These are phyloP conservation scores for Sturnus vulgaris DNA, from an alignment of 2,113 vertebrate genomes.

Conservation along the genomic window DNA sequence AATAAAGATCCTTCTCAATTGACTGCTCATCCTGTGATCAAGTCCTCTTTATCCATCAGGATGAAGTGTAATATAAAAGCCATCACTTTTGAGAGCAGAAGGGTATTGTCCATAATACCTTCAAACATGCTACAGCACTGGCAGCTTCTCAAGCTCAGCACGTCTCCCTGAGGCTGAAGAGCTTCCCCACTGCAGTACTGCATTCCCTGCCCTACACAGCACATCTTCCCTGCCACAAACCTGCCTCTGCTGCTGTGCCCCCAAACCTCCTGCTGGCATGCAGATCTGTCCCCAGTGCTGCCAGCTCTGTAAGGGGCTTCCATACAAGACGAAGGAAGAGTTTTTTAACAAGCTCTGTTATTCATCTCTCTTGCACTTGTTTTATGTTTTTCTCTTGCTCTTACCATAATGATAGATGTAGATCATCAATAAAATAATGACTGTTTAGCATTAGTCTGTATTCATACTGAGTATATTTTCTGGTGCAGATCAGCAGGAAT, in stretches of 20 bases:
- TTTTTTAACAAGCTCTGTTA: neutral
- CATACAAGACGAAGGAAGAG: neutral
- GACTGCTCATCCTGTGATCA: neutral
- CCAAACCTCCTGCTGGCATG: neutral
- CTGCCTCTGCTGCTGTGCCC: neutral
- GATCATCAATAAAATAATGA: neutral
- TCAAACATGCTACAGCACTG: neutral
- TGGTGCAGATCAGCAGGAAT: neutral
- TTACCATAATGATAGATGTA: neutral
- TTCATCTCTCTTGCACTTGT: neutral
- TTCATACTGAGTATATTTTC: neutral
- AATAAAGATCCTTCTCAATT: neutral
- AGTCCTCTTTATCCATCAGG: neutral
- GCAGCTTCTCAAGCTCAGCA: neutral
- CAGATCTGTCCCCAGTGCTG: neutral
- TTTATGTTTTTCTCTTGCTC: neutral
- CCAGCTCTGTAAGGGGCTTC: neutral
- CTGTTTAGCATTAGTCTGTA: neutral
- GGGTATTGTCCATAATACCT: neutral
- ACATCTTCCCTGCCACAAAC: neutral
- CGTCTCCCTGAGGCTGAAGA: neutral
- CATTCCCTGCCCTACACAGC: neutral
- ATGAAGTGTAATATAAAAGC: neutral
- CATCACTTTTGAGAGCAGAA: neutral
- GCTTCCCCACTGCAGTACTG: neutral